Evolutionary conservation across 2,888 invertebrate species (phyloP), one percentile per base, ranked within the genome.

Genomic region (Endotricha flammealis): DNA sequence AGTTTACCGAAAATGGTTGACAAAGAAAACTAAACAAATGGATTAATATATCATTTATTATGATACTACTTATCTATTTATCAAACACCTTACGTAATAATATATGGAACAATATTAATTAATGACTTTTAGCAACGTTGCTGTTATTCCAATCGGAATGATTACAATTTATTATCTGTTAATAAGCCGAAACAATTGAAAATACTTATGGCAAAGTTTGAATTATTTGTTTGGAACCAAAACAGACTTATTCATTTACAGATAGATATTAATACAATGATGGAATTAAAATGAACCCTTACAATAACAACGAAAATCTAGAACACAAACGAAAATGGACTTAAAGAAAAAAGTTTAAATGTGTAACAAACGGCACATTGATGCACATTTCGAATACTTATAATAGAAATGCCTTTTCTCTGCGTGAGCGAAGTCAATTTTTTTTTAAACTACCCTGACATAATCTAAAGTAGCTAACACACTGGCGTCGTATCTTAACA

Each of bases 201-300:
- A 20, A 20, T 20, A 20, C 8, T 20, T 20, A 20, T 20, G 20
- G 20, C 20, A 20, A 20, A 3, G 2, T n/a, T 20, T 20, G 20
- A 20, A 20, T 20, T 20, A n/a, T 2, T 8, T 20, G 6, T 20
- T 4, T 16, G n/a, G n/a, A 33, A 27, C 10, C 14, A 12, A 25
- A 32, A 32, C 23, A 9, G 14, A 24, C 23, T 16, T 27, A 25
- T 9, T 25, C 25, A 32, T 32, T 13, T 32, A 32, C 31, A 24
- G 5, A 8, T 32, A 32, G 11, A 27, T 5, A 23, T 39, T 43
- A 46, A 42, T 38, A 38, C 44, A 46, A 42, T 38, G 38, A n/a
- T 33, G 25, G 10, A 11, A 12, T 41, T 32, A 31, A 38, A 44
- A 32, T 34, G 29, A 42, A 46, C 40, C 38, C 37, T 34, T 38